phyloP scores from a whole-genome alignment of 2,797 vertebrate genomes.

The Gymnothorax reevesii region DNA sequence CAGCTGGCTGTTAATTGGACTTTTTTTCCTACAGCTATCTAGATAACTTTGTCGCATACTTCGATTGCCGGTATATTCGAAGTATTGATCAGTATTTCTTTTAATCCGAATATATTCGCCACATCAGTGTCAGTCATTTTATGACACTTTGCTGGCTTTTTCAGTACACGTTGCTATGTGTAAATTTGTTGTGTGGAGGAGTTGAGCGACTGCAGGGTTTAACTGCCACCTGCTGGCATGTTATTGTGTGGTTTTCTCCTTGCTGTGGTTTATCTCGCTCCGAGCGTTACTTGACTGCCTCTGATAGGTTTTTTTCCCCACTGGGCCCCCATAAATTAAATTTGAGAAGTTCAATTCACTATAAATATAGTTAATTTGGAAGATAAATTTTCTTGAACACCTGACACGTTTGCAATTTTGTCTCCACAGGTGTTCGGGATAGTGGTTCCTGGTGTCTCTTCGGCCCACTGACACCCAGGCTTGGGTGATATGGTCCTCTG shows the following conservation, averaged over 20 bases:
- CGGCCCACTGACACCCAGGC: conserved; percentile 58
- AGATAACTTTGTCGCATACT: not conserved
- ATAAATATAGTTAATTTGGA: not conserved
- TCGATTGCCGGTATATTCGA: no score
- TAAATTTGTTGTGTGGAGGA: not conserved
- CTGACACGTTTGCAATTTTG: conserved; percentile 14
- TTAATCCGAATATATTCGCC: not conserved
- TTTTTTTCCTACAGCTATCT: not conserved
- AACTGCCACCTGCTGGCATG: not conserved
- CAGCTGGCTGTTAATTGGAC: not conserved
- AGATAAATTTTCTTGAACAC: not conserved
- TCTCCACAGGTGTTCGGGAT: conserved; percentile 23
- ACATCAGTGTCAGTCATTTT: not conserved
- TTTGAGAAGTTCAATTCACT: not conserved
- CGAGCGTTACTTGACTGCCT: not conserved
- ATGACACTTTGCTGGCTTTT: not conserved
- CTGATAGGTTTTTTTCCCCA: no score
- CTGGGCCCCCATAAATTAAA: not conserved
- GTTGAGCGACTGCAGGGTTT: not conserved
- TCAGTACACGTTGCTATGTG: not conserved
- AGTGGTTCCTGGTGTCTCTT: conserved; percentile 45
- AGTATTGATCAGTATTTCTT: not conserved
- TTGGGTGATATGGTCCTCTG: conserved; percentile 76
- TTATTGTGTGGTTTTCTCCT: not conserved
- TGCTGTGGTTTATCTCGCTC: not conserved